Evolutionary conservation across 2,797 vertebrate genomes (phyloP).

Genomic region (Brachyrhaphis roseni): DNA sequence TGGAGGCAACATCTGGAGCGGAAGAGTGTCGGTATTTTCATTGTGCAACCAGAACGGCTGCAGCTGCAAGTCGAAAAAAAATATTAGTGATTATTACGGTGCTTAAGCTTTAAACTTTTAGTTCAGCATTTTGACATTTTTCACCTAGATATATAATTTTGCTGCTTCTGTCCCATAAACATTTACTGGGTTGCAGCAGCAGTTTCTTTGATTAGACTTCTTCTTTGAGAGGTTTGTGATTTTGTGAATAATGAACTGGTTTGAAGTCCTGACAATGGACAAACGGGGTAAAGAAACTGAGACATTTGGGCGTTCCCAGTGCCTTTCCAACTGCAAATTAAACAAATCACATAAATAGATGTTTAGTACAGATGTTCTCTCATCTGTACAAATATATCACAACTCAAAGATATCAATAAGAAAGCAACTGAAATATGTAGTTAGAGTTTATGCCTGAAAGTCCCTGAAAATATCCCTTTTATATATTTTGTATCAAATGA

Average conservation of each 20-base stretch:
- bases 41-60: constrained; percentile 66
- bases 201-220: neutral
- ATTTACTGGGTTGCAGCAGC: constrained; percentile 6
- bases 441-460: neutral
- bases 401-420: neutral
- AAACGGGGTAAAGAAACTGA: constrained; percentile 28
- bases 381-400: neutral
- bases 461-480: neutral
- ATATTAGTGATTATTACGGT: neutral
- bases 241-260: constrained; percentile 19
- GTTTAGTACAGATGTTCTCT: neutral
- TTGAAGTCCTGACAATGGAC: constrained; percentile 13
- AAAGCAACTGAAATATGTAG: neutral
- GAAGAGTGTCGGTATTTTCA: constrained; percentile 28
- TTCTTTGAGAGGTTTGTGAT: constrained; percentile 7
- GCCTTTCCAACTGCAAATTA: constrained; percentile 21
- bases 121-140: neutral
- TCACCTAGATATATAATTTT: neutral
- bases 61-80: constrained; percentile 35
- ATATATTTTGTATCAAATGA: neutral
- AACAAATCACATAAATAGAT: neutral
- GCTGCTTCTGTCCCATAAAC: neutral
- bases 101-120: neutral
- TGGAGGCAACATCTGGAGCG: constrained; percentile 45
- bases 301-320: constrained; percentile 22